Conservation (phyloP, 2,113 vertebrate species). For the Equus przewalskii region DNA sequence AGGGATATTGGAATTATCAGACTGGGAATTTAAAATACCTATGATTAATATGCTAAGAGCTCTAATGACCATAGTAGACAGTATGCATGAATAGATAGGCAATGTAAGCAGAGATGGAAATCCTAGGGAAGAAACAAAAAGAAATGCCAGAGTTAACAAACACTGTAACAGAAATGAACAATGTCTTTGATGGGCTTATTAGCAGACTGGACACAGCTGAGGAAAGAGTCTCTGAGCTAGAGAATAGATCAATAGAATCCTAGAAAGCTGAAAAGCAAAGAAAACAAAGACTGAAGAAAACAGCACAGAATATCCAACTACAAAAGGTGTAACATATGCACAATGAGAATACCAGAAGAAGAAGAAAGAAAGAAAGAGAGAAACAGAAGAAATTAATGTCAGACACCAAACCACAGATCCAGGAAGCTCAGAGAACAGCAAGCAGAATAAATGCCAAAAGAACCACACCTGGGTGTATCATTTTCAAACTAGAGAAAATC, state of each 20-base stretch:
- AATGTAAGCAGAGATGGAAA: neutral
- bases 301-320: neutral
- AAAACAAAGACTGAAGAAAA: neutral
- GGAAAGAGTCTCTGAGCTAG: neutral
- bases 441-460: neutral
- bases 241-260: neutral
- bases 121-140: neutral
- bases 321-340: neutral
- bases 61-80: neutral
- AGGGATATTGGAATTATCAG: neutral
- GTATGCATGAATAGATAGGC: neutral
- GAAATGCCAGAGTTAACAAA: neutral
- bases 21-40: neutral
- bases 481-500: neutral
- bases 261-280: neutral
- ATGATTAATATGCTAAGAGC: neutral
- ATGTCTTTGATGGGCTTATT: neutral
- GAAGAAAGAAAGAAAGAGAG: neutral
- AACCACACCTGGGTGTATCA: neutral
- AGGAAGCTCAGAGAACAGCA: neutral
- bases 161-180: neutral
- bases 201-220: neutral
- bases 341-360: neutral
- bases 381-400: neutral
- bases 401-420: neutral